phyloP scores from a whole-genome alignment of 1,140 invertebrate species.

The Scylla paramamosain region DNA sequence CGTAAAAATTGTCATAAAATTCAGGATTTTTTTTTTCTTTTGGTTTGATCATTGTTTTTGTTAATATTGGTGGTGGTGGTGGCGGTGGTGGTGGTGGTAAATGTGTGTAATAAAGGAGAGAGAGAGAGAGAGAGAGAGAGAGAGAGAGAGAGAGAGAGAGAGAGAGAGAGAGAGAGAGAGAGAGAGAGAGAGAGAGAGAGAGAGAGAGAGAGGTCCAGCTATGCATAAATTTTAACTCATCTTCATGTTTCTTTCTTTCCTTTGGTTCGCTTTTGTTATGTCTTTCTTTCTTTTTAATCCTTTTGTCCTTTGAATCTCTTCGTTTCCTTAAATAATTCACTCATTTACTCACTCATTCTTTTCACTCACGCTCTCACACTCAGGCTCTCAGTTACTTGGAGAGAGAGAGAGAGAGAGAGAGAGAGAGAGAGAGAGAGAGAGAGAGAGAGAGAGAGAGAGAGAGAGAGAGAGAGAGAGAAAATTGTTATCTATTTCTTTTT shows the following conservation, averaged over 20 bases:
- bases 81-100: background rate
- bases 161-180: background rate
- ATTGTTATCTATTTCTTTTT: no score
- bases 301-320: no score
- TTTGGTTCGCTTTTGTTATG: no score
- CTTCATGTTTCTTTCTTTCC: no score
- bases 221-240: background rate
- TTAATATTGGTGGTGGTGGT: background rate
- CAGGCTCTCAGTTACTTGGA: background rate
- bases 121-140: slow-evolving; percentile 7
- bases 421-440: no score
- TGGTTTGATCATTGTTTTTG: background rate
- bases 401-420: background rate
- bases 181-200: background rate
- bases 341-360: background rate
- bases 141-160: slow-evolving; percentile 22
- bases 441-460: no score
- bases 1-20: background rate
- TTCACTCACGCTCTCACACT: background rate
- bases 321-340: background rate
- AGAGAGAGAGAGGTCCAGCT: background rate
- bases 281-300: no score
- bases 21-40: no score
- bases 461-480: no score
- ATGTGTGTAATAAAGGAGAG: background rate